These are phyloP conservation scores for Lycia hirtaria DNA, from an alignment of 2,888 invertebrate species.

Conservation along the genomic window DNA sequence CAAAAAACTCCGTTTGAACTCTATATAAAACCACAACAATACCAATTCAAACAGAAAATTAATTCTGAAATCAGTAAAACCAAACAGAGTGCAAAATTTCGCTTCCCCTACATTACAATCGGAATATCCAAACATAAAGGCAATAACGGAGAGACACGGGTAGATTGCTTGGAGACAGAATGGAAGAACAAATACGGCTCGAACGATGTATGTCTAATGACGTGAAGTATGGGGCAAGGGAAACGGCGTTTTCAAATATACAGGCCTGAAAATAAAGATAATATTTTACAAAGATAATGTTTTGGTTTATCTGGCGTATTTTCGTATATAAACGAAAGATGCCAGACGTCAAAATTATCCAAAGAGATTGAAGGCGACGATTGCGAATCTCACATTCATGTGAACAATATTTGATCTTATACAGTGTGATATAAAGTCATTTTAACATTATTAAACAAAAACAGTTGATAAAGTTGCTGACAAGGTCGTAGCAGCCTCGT, in stretches of 20 bases:
- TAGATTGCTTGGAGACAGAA: conserved; percentile 20
- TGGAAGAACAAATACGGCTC: conserved; percentile 22
- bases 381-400: too few species aligned
- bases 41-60: conserved; percentile 21
- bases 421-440: too few species aligned
- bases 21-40: conserved; percentile 15
- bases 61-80: conserved; percentile 18
- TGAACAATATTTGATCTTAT: too few species aligned
- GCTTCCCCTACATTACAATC: conserved; percentile 23
- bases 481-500: too few species aligned
- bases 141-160: conserved; percentile 21
- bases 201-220: conserved; percentile 13
- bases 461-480: too few species aligned
- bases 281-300: too few species aligned
- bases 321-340: too few species aligned
- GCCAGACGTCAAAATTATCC: too few species aligned
- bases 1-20: not conserved
- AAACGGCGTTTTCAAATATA: conserved; percentile 8
- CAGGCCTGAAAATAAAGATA: too few species aligned
- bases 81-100: conserved; percentile 26
- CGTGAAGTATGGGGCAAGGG: not conserved
- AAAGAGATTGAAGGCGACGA: too few species aligned
- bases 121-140: conserved; percentile 25
- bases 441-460: too few species aligned
- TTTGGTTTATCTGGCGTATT: too few species aligned